Conservation (phyloP, 2,113 vertebrate species). For the Crypturellus undulatus region DNA sequence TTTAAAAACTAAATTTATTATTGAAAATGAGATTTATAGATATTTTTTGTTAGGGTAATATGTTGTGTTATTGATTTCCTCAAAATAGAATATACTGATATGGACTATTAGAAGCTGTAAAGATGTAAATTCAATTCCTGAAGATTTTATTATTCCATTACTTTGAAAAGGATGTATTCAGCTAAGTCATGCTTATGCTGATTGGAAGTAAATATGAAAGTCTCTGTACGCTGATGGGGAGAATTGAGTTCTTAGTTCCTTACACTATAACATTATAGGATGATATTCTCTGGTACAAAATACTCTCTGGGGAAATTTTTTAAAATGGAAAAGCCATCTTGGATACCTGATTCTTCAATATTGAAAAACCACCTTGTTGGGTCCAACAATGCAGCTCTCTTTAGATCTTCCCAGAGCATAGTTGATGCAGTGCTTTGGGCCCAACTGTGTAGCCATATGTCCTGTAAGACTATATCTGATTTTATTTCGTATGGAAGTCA, state of each 20-base stretch:
- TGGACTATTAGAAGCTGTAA: slow-evolving; percentile 36
- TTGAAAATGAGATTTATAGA: slow-evolving; percentile 57
- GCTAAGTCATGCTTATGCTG: slow-evolving; percentile 27
- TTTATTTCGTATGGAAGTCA: not conserved
- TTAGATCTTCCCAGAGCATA: not conserved
- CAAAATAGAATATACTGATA: slow-evolving; percentile 45
- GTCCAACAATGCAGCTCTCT: accelerated
- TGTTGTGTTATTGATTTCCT: slow-evolving; percentile 19
- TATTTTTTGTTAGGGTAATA: slow-evolving; percentile 50
- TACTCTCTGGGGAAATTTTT: not conserved
- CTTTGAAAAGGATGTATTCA: slow-evolving; percentile 49
- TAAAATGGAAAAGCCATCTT: not conserved
- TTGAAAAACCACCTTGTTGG: not conserved
- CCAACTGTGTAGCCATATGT: not conserved
- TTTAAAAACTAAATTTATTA: slow-evolving; percentile 59
- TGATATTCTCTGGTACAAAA: not conserved
- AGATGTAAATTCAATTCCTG: slow-evolving; percentile 39
- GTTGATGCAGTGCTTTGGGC: not conserved
- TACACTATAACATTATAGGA: not conserved
- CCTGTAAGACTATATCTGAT: not conserved
- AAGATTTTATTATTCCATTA: slow-evolving; percentile 34
- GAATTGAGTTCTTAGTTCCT: not conserved
- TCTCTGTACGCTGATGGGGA: not conserved
- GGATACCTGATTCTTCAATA: not conserved
- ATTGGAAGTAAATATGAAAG: slow-evolving; percentile 28